A percentile compares a stretch with the other conserved stretches of the same genome.
Conservation (phyloP, 2,888 invertebrate genomes). For the Oscheius sp. region DNA sequence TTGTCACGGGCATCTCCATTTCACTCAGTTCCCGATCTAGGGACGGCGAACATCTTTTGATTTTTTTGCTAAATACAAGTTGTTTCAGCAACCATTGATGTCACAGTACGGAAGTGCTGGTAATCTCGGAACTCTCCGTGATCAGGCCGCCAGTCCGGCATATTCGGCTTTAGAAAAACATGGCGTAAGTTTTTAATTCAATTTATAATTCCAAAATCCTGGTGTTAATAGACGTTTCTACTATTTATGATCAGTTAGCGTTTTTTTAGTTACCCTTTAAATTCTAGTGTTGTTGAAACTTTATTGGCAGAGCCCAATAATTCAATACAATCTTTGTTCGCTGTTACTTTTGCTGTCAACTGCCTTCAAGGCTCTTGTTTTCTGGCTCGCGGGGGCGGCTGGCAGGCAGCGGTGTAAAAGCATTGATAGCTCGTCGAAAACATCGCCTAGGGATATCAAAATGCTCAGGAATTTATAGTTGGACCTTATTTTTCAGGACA, state of each 20-base stretch:
- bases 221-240: too few relatives aligned
- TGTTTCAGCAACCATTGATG: slow-evolving; percentile 32
- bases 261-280: too few relatives aligned
- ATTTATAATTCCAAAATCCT: too few relatives aligned
- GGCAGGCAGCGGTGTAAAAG: slow-evolving; percentile 28
- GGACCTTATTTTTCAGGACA: slow-evolving; percentile 51
- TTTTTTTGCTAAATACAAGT: background rate
- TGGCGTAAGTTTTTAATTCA: slow-evolving; percentile 36
- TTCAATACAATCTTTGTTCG: background rate
- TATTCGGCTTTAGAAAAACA: slow-evolving; percentile 59
- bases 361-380: slow-evolving; percentile 16
- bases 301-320: background rate
- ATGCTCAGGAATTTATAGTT: background rate
- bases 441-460: slow-evolving; percentile 11
- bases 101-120: slow-evolving; percentile 61
- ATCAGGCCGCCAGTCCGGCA: slow-evolving; percentile 54
- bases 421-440: slow-evolving; percentile 24
- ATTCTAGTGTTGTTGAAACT: too few relatives aligned
- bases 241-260: too few relatives aligned
- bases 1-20: too few relatives aligned
- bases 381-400: slow-evolving; percentile 30
- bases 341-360: slow-evolving; percentile 5
- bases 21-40: too few relatives aligned
- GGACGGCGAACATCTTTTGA: background rate
- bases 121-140: slow-evolving; percentile 49